A percentile compares a stretch with the other conserved stretches of the same genome.
Evolutionary conservation across 2,113 vertebrate species (phyloP).

Genomic region (Tupaia tana): DNA sequence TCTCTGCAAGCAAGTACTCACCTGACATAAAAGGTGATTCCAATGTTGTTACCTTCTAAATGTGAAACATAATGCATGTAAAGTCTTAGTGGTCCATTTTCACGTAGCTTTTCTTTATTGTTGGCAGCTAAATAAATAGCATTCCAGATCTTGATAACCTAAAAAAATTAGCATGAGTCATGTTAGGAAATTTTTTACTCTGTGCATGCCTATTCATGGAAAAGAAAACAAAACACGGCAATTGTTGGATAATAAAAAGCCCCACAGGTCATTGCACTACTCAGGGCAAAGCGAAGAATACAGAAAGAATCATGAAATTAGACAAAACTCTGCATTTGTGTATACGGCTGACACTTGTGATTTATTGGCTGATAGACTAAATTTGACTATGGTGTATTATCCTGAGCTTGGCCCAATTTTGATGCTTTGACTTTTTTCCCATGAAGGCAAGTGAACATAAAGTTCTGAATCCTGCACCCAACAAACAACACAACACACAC

Average conservation of each 20-base stretch:
- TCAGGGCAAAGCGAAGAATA: neutral
- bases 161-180: neutral
- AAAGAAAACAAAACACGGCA: neutral
- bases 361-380: neutral
- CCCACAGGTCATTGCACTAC: neutral
- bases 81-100: constrained; percentile 4
- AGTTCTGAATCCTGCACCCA: neutral
- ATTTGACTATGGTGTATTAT: neutral
- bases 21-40: neutral
- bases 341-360: no score
- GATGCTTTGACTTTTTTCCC: neutral
- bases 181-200: neutral
- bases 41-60: neutral
- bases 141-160: neutral
- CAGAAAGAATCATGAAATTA: neutral
- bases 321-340: neutral
- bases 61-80: fast-evolving
- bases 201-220: neutral
- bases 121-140: neutral
- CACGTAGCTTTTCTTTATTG: neutral
- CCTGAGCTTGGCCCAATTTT: neutral
- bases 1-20: neutral
- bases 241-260: neutral
- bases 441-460: neutral
- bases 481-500: no score